Evolutionary conservation across 2,797 vertebrate species (phyloP).

Genomic region (Sparidentex hasta): DNA sequence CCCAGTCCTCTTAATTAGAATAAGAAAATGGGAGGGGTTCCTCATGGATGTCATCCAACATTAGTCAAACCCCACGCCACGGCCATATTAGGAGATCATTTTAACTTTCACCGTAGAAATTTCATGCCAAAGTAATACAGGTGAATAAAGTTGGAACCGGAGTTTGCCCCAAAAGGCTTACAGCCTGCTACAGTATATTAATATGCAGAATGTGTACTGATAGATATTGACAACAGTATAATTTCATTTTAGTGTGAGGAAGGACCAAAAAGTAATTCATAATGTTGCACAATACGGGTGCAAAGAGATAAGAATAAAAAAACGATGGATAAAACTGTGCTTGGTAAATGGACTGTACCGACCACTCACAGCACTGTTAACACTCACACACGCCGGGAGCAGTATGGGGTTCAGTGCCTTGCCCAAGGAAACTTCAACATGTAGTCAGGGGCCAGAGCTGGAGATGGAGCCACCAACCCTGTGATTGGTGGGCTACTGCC

Average conservation of each 20-base stretch:
- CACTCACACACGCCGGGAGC: no score
- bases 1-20: slow-evolving; percentile 43
- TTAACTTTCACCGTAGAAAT: not conserved
- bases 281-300: not conserved
- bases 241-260: not conserved
- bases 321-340: not conserved
- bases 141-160: not conserved
- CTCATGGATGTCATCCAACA: slow-evolving; percentile 35
- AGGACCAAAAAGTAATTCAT: not conserved
- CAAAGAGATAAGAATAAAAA: not conserved
- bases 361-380: no score
- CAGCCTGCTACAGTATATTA: not conserved
- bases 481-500: no score
- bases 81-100: slow-evolving; percentile 7
- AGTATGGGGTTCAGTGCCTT: no score
- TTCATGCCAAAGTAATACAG: not conserved
- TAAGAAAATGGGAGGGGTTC: slow-evolving; percentile 29
- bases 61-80: slow-evolving; percentile 18
- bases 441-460: no score
- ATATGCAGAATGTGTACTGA: not conserved
- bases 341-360: no score
- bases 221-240: not conserved
- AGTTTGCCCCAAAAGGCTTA: not conserved
- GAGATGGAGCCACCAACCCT: no score
- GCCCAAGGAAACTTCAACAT: no score